Evolutionary conservation across 2,888 invertebrate genomes (phyloP).

Genomic region (Pachliopta kotzebuea): DNA sequence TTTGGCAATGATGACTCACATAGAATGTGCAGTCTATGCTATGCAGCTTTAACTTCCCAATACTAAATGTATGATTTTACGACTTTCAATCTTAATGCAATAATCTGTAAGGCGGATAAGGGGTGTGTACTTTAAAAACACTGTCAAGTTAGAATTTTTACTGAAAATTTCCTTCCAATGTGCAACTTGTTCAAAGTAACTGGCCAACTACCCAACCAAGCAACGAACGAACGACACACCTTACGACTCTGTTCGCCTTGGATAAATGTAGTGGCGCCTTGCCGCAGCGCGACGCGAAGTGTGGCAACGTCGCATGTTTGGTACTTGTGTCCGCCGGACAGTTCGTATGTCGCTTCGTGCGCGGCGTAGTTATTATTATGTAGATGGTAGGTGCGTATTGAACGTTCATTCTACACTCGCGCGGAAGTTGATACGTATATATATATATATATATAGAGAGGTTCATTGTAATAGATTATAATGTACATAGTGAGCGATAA

Average conservation of each 20-base stretch:
- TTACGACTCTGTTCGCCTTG: conserved; percentile 54
- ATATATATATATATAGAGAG: no score
- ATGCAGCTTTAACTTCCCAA: no score
- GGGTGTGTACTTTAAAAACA: no score
- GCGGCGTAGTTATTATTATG: conserved; percentile 25
- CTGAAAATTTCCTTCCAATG: conserved; percentile 7
- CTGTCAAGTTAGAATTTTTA: neutral
- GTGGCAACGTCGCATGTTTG: conserved; percentile 56
- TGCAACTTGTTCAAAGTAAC: conserved; percentile 21
- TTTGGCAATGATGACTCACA: no score
- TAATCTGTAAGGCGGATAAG: no score
- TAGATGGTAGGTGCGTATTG: conserved; percentile 31
- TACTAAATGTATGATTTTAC: no score
- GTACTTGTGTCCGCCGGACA: conserved; percentile 38
- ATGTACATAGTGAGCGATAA: neutral
- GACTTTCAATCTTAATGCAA: no score
- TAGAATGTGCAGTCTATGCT: no score
- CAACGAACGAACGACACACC: conserved; percentile 37
- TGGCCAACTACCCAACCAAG: conserved; percentile 19
- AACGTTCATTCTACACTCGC: conserved; percentile 32
- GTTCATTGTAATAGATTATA: conserved; percentile 17
- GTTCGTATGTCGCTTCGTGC: conserved; percentile 31
- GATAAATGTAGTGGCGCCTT: conserved; percentile 56
- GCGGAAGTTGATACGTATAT: conserved; percentile 24
- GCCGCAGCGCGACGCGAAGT: conserved; percentile 45